Base-by-base conservation (phyloP, 2,113 vertebrate genomes). In the Tychaedon coryphoeus region DNA sequence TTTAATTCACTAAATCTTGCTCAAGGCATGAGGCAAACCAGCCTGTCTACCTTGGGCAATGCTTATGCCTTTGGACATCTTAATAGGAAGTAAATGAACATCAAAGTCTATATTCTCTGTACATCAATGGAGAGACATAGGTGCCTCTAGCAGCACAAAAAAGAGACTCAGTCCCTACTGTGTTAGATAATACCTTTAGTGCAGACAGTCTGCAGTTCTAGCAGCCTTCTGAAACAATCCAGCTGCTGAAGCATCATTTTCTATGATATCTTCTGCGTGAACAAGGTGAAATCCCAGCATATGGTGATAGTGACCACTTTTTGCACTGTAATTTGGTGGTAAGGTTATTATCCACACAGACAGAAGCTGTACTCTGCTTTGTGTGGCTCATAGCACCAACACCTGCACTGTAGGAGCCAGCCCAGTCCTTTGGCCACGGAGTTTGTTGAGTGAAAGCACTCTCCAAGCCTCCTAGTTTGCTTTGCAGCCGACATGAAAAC, bases 151-250 rank as follows among this genome's bases (percentile, higher is more conserved):
- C 19, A 53, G 24, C 24, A 24, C 0, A 1, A 53, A 33, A 65
- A 72, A 76, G 18, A 57, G 25, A n/a, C 43, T 76, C 50, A 31
- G 38, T 60, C 22, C 17, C 4, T 47, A 17, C 13, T 0, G 0
- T 47, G 26, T 65, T 29, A 75, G 43, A 33, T 57, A 33, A 3
- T 51, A 38, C 31, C 45, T 75, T 71, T 11, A 12, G 19, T 23
- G 19, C 40, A 56, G 42, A n/a, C 4, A 28, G 11, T 47, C 34
- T 62, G 51, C 38, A 54, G 48, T 26, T 69, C 43, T 23, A 75
- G 18, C 26, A 75, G 70, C 33, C 33, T 77, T 12, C 48, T 75
- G 66, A 87, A 87, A 38, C 24, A 90, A 75, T 56, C 33, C 25
- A 47, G 48, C 12, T 60, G 34, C 48, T 5, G 6, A 61, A 93